These are phyloP conservation scores for Nymphicus hollandicus DNA, from an alignment of 2,113 vertebrate genomes.

Conservation along the genomic window DNA sequence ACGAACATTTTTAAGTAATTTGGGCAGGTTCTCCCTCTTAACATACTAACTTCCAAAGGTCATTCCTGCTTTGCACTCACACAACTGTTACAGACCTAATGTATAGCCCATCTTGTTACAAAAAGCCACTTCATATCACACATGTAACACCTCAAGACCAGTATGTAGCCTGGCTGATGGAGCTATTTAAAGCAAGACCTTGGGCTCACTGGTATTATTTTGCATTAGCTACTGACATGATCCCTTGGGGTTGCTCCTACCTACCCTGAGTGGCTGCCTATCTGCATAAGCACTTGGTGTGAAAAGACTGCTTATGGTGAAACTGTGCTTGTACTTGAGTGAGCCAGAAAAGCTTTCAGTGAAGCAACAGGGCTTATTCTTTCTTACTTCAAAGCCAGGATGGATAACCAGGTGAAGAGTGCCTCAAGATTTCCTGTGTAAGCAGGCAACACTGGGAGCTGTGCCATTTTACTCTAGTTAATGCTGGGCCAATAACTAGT, in stretches of 20 bases:
- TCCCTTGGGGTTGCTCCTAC: not conserved
- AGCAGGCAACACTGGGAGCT: not conserved
- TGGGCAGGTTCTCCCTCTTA: not conserved
- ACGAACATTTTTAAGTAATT: not conserved
- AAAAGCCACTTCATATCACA: not conserved
- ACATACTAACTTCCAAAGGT: not conserved
- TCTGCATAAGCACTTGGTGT: not conserved
- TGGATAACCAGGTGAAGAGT: not conserved
- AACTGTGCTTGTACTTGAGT: rapidly evolving
- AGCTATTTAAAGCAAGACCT: not conserved
- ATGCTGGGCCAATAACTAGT: not conserved
- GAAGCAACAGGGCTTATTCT: not conserved
- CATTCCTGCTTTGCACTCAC: not conserved
- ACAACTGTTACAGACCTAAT: not conserved
- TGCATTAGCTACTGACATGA: not conserved
- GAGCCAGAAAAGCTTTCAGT: not conserved
- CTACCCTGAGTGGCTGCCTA: too few species aligned
- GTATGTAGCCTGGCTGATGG: not conserved
- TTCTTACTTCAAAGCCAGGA: not conserved
- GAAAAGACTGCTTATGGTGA: not conserved
- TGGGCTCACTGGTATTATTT: not conserved
- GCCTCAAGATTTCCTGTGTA: not conserved
- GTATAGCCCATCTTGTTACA: not conserved
- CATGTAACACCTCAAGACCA: not conserved
- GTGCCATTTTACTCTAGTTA: not conserved